A percentile compares a stretch with the other conserved stretches of the same genome.
These are phyloP conservation scores for Altica lythri DNA, from an alignment of 2,888 invertebrate genomes.

Conservation along the genomic window DNA sequence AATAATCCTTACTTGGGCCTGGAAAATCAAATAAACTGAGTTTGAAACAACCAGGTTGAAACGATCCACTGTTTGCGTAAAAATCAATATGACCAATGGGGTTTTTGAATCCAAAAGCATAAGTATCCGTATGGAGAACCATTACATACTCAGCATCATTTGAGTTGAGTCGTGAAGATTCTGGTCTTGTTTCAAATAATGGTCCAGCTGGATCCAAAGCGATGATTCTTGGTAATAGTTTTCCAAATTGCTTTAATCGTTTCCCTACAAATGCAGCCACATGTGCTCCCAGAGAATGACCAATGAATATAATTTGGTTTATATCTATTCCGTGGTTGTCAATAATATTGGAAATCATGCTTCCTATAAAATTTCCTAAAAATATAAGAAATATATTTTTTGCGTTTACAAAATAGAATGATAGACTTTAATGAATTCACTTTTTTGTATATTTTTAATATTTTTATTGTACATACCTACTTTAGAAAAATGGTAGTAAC, in stretches of 20 bases:
- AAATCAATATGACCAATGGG: constrained; percentile 49
- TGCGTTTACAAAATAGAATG: too few relatives aligned
- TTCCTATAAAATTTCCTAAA: constrained; percentile 42
- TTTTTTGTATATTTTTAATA: too few relatives aligned
- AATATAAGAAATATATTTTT: too few relatives aligned
- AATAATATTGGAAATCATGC: constrained; percentile 41
- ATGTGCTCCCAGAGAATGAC: constrained; percentile 48
- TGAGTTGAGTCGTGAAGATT: constrained; percentile 41
- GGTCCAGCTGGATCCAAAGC: constrained; percentile 50
- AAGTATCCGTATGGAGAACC: constrained; percentile 48
- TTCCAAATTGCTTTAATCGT: constrained; percentile 37
- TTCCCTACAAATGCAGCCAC: constrained; percentile 46
- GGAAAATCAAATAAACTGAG: constrained; percentile 42
- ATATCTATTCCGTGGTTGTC: constrained; percentile 40
- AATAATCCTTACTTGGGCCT: too few relatives aligned
- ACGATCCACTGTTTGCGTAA: constrained; percentile 48
- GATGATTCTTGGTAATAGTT: constrained; percentile 42
- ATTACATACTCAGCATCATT: constrained; percentile 48
- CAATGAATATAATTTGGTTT: constrained; percentile 42
- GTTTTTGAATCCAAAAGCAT: constrained; percentile 43
- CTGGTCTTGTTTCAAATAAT: constrained; percentile 39
- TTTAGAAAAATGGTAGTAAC: too few relatives aligned
- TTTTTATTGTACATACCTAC: too few relatives aligned
- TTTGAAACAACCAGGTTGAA: constrained; percentile 48
- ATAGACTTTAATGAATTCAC: too few relatives aligned